phyloP scores from a whole-genome alignment of 2,888 invertebrate species.

The Ophonus ardosiacus region DNA sequence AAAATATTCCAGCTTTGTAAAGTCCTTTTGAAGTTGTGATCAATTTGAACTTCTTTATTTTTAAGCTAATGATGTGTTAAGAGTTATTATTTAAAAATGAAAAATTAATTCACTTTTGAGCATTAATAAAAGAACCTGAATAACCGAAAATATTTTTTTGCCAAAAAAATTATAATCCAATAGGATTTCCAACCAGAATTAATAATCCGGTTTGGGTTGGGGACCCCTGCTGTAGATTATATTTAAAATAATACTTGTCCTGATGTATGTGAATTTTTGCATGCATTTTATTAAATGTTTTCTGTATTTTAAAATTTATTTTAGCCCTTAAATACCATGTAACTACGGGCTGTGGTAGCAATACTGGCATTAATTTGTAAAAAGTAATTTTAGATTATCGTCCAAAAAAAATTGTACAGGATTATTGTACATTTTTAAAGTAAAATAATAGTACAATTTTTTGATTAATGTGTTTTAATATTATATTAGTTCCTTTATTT shows the following conservation, averaged over 20 bases:
- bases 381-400: constrained; percentile 1
- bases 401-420: neutral
- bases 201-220: too few relatives aligned
- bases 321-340: constrained; percentile 5
- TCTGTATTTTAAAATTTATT: neutral
- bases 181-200: too few relatives aligned
- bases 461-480: neutral
- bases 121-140: too few relatives aligned
- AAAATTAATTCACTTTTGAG: too few relatives aligned
- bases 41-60: too few relatives aligned
- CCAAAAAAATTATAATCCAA: too few relatives aligned
- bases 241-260: constrained; percentile 3
- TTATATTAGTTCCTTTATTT: neutral
- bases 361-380: neutral
- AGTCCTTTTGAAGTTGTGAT: too few relatives aligned
- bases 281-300: neutral
- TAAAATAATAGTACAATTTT: constrained; percentile 1
- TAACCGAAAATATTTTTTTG: too few relatives aligned
- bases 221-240: neutral
- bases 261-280: neutral
- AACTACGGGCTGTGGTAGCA: constrained; percentile 8
- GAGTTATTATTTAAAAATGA: too few relatives aligned
- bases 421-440: constrained; percentile 31
- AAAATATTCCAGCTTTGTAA: too few relatives aligned
- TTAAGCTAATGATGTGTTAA: too few relatives aligned